A percentile compares a stretch with the other conserved stretches of the same genome.
Evolutionary conservation across 2,113 vertebrate species (phyloP).

Genomic region (Australoheros scitulus): DNA sequence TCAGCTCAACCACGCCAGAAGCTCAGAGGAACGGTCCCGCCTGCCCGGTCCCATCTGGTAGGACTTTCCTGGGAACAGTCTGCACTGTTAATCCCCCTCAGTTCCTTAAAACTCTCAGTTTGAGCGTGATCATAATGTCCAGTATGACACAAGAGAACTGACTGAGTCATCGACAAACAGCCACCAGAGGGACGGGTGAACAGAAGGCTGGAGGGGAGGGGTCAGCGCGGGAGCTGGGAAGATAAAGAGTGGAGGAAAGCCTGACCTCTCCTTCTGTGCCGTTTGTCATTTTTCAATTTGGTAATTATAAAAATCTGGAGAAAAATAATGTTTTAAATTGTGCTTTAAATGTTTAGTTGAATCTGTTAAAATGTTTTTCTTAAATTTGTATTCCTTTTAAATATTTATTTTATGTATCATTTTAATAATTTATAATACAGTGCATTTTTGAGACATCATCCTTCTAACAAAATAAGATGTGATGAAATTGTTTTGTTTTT

Average conservation of each 20-base stretch:
- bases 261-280: not conserved
- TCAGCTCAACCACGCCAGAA: not conserved
- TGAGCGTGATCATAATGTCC: not conserved
- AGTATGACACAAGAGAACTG: not conserved
- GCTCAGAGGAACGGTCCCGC: not conserved
- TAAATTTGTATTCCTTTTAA: not conserved
- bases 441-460: no score
- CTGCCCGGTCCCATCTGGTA: not conserved
- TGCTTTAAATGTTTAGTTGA: not conserved
- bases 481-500: not conserved
- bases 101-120: conserved; percentile 35
- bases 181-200: not conserved
- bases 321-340: not conserved
- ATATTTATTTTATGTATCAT: no score
- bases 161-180: conserved; percentile 12
- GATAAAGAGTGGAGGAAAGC: not conserved
- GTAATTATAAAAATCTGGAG: not conserved
- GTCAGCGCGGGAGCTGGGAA: not conserved
- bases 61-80: conserved; percentile 12
- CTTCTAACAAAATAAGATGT: no score
- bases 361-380: not conserved
- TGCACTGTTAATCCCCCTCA: conserved; percentile 1
- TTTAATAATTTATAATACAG: no score
- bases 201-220: not conserved
- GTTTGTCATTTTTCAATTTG: not conserved